A percentile compares a stretch with the other conserved stretches of the same genome.
phyloP scores from a whole-genome alignment of 2,888 invertebrate genomes.

The Hypsopygia costalis region DNA sequence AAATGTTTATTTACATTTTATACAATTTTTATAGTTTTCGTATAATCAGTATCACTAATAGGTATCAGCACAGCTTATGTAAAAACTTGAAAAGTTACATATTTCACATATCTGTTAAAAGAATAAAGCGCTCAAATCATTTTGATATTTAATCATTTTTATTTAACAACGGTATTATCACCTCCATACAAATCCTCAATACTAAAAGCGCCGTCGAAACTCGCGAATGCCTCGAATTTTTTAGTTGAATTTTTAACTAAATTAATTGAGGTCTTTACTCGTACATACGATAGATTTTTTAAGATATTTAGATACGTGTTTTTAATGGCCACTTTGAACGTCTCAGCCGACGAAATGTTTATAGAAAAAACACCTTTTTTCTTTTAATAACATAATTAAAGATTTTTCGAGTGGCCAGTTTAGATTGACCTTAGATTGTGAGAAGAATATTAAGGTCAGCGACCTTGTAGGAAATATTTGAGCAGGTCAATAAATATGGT shows the following conservation, averaged over 20 bases:
- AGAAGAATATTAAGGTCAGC: constrained; percentile 7
- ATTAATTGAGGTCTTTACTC: constrained; percentile 60
- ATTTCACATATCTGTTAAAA: too few relatives aligned
- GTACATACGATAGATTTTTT: constrained; percentile 53
- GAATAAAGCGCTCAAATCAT: too few relatives aligned
- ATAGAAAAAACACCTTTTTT: constrained; percentile 56
- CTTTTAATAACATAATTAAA: constrained; percentile 65
- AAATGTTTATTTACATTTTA: too few relatives aligned
- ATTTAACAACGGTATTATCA: constrained; percentile 18
- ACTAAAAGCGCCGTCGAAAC: constrained; percentile 23
- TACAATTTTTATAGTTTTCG: too few relatives aligned
- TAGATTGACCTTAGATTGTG: constrained; percentile 32
- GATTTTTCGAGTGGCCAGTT: constrained; percentile 23
- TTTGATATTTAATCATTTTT: too few relatives aligned
- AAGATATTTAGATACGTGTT: constrained; percentile 61
- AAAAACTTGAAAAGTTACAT: too few relatives aligned
- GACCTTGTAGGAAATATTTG: constrained; percentile 12
- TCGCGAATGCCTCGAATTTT: constrained; percentile 60
- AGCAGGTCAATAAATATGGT: constrained; percentile 6
- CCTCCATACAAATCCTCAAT: constrained; percentile 30
- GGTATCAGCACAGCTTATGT: too few relatives aligned
- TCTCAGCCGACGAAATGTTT: constrained; percentile 50
- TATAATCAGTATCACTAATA: too few relatives aligned
- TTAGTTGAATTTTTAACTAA: constrained; percentile 52
- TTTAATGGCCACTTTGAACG: constrained; percentile 49